phyloP scores from a whole-genome alignment of 2,888 invertebrate genomes.

The Ophioninae sp. region DNA sequence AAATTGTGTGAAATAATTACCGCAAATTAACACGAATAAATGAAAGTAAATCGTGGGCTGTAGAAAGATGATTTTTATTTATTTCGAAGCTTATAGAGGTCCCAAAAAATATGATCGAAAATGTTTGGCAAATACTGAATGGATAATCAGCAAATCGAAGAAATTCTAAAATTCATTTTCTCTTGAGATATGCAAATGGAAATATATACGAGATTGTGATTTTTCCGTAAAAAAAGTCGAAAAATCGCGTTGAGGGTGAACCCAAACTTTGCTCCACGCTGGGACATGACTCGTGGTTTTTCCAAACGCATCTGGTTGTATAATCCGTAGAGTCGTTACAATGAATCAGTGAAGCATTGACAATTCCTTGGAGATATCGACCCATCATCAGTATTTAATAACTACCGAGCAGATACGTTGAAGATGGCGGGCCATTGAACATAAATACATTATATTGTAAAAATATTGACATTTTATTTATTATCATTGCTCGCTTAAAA shows the following conservation, averaged over 20 bases:
- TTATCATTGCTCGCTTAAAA: slow-evolving; percentile 22
- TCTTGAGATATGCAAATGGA: too few relatives aligned
- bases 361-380: background rate
- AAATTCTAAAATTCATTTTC: too few relatives aligned
- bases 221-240: background rate
- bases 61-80: too few relatives aligned
- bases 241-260: background rate
- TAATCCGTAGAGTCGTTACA: background rate
- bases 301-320: background rate
- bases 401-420: background rate
- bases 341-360: background rate
- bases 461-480: slow-evolving; percentile 36
- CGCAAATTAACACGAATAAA: too few relatives aligned
- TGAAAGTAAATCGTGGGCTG: too few relatives aligned
- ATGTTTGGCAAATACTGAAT: too few relatives aligned
- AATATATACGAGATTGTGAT: background rate
- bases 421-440: background rate
- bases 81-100: too few relatives aligned
- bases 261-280: background rate
- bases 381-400: background rate
- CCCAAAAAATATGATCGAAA: too few relatives aligned
- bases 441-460: background rate
- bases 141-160: too few relatives aligned
- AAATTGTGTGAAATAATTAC: too few relatives aligned
- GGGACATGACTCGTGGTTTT: background rate